Base-by-base conservation (phyloP, 2,113 vertebrate genomes). In the Elaphurus davidianus region DNA sequence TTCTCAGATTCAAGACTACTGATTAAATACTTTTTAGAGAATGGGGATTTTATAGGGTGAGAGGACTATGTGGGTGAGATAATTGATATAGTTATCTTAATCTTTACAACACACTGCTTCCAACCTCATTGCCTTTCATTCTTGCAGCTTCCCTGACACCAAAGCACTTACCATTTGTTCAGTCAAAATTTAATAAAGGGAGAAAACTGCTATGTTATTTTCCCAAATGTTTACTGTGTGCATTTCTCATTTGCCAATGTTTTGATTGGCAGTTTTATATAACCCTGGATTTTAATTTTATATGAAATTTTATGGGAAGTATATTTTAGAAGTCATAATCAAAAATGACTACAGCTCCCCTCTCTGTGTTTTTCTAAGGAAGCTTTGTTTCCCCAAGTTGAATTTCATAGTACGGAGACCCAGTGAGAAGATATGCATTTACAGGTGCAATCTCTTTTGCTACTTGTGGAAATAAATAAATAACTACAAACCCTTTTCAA, bases 161-260 rank as follows among this genome's bases (percentile, higher is more conserved):
- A 96, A 95, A 95, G 96, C 76, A 94, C 83, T 97, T 98, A 97
- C 87, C 97, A 98, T 98, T 98, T 98, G 93, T 98, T 98, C 96
- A 98, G 98, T 98, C 90, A 97, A 98, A 98, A 96, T 97, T 98
- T 98, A 98, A 98, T 98, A 98, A 98, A 98, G 98, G 93, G 86
- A 95, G 90, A 97, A 98, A 98, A 98, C 87, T 95, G 93, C 86
- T 91, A 91, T 47, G 67, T 88, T 98, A 97, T 98, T 98, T 96
- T 87, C 71, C 88, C 95, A 94, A 98, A 97, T 98, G 97, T 98
- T 98, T 97, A 96, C 98, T 94, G 2, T 3, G 91, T 91, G 40
- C 84, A 91, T 96, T 98, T 74, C 91, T 98, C 93, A 97, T 96
- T 97, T 89, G 91, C 97, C 93, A 76, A 6, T 92, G 47, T 94